Evolutionary conservation across 2,113 vertebrate species (phyloP), one percentile per base, ranked within the genome.

Genomic region (Tringa solitaria): DNA sequence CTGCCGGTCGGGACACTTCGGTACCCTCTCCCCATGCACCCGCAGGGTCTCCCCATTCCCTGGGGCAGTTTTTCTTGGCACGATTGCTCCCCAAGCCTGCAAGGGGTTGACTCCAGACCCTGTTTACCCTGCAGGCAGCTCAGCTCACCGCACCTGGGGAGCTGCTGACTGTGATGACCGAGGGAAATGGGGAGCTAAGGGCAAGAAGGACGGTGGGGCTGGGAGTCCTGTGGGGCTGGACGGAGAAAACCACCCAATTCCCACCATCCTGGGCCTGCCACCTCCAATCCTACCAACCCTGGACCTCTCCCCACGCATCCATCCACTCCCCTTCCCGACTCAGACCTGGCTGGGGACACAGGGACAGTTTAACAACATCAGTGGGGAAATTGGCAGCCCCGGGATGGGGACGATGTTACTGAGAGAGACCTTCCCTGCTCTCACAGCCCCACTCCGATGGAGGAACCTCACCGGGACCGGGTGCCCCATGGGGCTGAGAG

Each of bases 221-320:
- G 0, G 37, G 53, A 35, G 51, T 51, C 68, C 64, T 9, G 0
- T 8, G 2, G 53, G 24, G 27, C 53, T 56, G 41, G 11, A 7
- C 41, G 19, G 33, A 28, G 35, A n/a, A 79, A 86, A 60, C 14
- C 1, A 2, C 43, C 5, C 9, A 1, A 8, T 26, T 8, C 1
- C 17, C 57, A 20, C 6, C 20, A 23, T 14, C 68, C 37, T 0
- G 3, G 57, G 23, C 5, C 35, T 21, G 5, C 41, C 11, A 8
- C 21, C 23, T n/a, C 60, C 0, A 0, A 1, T 54, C 43, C 39
- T 20, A 7, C 51, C 5, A 0, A 10, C 6, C 27, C 33, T 4
- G 2, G 33, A 32, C 32, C 56, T 63, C 68, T 84, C 70, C 56
- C 84, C 76, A 50, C 2, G 1, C 2, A 0, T 33, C 45, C 3